phyloP scores from a whole-genome alignment of 2,113 vertebrate genomes.

The Saccopteryx leptura region DNA sequence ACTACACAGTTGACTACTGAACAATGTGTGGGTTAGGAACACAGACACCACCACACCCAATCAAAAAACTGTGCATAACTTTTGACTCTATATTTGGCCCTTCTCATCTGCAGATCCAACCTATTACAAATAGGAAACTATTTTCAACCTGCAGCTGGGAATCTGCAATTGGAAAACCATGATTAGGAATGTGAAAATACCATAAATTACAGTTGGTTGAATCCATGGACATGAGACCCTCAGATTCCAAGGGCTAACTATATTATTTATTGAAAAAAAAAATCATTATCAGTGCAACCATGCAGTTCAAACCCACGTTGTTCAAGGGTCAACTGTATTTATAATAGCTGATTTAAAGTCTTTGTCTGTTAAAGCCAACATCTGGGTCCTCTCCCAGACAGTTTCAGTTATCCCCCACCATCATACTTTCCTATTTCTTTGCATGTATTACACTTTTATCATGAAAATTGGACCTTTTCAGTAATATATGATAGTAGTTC shows the following conservation, averaged over 20 bases:
- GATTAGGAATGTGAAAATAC: neutral
- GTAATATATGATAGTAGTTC: neutral
- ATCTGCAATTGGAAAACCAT: neutral
- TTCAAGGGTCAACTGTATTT: neutral
- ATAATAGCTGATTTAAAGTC: neutral
- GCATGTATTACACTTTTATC: neutral
- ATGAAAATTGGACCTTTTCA: neutral
- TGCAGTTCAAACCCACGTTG: neutral
- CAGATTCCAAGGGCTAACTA: neutral
- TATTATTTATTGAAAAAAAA: neutral
- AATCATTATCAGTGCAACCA: neutral
- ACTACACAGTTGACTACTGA: neutral
- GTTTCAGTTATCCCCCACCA: no score
- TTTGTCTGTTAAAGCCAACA: neutral
- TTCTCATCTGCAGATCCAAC: neutral
- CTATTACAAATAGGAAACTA: neutral
- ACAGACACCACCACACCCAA: neutral
- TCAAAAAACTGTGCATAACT: neutral
- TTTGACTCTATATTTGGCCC: neutral
- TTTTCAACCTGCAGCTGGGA: neutral
- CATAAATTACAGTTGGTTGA: neutral
- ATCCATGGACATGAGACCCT: neutral
- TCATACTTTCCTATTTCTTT: constrained; percentile 4
- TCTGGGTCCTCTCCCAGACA: neutral
- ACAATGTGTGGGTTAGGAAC: neutral